These are phyloP conservation scores for Sphaerodactylus townsendi DNA, from an alignment of 2,113 vertebrate genomes.

Conservation along the genomic window DNA sequence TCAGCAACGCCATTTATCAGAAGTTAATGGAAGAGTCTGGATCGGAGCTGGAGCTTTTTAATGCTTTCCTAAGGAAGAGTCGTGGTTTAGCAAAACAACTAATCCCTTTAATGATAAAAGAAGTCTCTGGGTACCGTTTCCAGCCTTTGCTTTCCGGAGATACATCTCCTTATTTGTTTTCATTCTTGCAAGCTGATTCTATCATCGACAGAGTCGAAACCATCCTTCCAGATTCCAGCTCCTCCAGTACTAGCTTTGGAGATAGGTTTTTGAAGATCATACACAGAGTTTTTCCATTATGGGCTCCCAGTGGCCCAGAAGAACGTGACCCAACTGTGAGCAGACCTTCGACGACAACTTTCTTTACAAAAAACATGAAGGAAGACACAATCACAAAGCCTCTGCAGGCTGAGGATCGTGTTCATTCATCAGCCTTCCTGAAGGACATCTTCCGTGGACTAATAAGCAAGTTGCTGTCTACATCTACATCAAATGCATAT, in stretches of 20 bases:
- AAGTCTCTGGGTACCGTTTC: background rate
- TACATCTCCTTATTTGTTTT: constrained; percentile 4
- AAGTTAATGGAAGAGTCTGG: background rate
- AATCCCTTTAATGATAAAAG: background rate
- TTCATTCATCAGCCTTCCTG: constrained; percentile 3
- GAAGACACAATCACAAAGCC: background rate
- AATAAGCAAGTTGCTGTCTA: constrained; percentile 16
- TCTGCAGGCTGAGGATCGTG: background rate
- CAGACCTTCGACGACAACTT: background rate
- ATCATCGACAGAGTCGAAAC: constrained; percentile 19
- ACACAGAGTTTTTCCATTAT: constrained; percentile 1
- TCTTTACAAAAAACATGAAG: background rate
- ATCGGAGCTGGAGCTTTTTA: constrained; percentile 9
- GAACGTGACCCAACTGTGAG: background rate
- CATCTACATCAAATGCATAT: background rate
- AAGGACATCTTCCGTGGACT: constrained; percentile 17
- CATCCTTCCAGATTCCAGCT: background rate
- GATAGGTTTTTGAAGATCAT: constrained; percentile 16
- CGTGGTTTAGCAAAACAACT: background rate
- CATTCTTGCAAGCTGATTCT: background rate
- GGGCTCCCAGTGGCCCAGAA: background rate
- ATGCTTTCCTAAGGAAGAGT: background rate
- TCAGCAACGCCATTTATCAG: background rate
- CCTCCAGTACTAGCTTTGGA: background rate
- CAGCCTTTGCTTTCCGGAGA: constrained; percentile 14